phyloP scores from a whole-genome alignment of 2,888 invertebrate genomes.

The Anagyrus pseudococci region DNA sequence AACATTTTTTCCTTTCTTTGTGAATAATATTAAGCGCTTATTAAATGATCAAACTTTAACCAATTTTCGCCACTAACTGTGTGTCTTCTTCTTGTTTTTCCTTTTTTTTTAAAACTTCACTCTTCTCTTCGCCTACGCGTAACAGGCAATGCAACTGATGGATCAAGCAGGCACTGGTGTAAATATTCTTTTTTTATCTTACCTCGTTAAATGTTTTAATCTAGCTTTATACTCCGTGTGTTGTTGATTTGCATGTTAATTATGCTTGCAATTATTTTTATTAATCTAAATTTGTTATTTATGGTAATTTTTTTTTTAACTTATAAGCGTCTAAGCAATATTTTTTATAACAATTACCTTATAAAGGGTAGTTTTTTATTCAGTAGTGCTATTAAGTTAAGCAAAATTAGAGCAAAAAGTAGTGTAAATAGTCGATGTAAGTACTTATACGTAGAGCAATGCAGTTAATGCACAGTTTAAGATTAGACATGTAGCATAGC shows the following conservation, averaged over 20 bases:
- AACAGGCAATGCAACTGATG: conserved; percentile 92
- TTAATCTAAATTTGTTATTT: too few relatives aligned
- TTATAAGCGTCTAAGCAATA: background rate
- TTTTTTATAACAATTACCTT: too few relatives aligned
- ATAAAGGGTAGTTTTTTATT: too few relatives aligned
- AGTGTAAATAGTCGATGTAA: too few relatives aligned
- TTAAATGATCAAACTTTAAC: background rate
- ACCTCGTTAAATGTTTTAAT: conserved; percentile 1
- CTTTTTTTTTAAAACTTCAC: conserved; percentile 34
- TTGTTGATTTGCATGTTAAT: background rate
- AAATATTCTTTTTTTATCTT: conserved; percentile 69
- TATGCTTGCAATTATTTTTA: too few relatives aligned
- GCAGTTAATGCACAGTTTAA: too few relatives aligned
- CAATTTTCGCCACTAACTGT: conserved; percentile 24
- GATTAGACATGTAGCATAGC: too few relatives aligned
- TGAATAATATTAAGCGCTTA: background rate
- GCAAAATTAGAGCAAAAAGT: too few relatives aligned
- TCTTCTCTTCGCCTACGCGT: conserved; percentile 47
- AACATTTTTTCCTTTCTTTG: background rate
- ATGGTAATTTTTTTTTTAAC: background rate
- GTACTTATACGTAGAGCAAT: too few relatives aligned
- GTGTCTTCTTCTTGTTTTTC: conserved; percentile 25
- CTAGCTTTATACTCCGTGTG: too few relatives aligned
- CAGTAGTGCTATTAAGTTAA: too few relatives aligned
- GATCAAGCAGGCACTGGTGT: conserved; percentile 88